Base-by-base conservation (phyloP, 2,888 invertebrate genomes). In the Apodemia hepburni region DNA sequence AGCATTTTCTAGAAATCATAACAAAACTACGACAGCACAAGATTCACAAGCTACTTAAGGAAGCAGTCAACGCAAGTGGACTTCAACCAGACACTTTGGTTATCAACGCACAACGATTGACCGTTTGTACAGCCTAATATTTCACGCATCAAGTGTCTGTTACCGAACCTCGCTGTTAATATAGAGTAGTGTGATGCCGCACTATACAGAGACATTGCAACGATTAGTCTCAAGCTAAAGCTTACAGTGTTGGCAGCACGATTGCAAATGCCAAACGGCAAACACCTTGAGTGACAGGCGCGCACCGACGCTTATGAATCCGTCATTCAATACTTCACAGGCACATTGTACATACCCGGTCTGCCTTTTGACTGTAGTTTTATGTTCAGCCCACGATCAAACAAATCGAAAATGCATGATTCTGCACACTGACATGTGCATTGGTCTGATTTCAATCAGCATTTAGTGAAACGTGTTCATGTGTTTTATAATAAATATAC, bases 151-250 rank as follows among this genome's bases (percentile, higher is more conserved):
- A 81, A 87, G 83, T 88, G 83, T 85, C 83, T 87, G 82, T 85
- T 81, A 79, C 78, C 79, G 77, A 86, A 77, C 84, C 82, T 89
- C 87, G 87, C 83, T 89, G 85, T 89, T 87, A 78, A 85, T 74
- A 84, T 90, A 88, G 90, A 77, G 85, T 90, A 90, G 89, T 90
- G 87, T 87, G 77, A 84, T 89, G 89, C 83, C 82, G 85, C 87
- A 89, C 88, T 79, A 78, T 77, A 76, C 79, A 75, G 79, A 78
- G 81, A 77, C 80, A 82, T 82, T 80, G 81, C 82, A 80, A 80
- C 77, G 81, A 77, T 77, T 87, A 83, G 84, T 79, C 81, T 69
- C 76, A 12, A 59, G 72, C 86, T 86, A 82, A 78, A 79, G 89
- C 90, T 89, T 89, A 79, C 82, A 81, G 82, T 78, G 84, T 81